Evolutionary conservation across 2,113 vertebrate species (phyloP).

Genomic region (Takifugu flavidus): DNA sequence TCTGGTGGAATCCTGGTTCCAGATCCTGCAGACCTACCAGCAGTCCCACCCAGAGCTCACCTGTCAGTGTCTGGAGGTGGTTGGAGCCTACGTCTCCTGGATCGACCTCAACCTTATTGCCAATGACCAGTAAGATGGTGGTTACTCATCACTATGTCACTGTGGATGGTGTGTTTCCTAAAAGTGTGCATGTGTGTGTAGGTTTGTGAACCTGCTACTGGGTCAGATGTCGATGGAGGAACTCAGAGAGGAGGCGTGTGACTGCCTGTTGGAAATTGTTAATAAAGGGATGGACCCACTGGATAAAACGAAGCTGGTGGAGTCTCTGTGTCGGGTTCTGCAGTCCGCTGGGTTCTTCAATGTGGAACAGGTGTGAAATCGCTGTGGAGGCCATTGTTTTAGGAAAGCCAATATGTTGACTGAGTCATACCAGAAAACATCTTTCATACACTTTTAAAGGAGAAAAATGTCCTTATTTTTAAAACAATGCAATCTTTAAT

Average conservation of each 20-base stretch:
- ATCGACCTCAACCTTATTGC: slow-evolving; percentile 98
- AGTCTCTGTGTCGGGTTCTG: slow-evolving; percentile 91
- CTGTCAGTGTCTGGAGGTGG: slow-evolving; percentile 98
- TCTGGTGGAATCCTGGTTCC: slow-evolving; percentile 98
- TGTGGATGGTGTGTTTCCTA: background rate
- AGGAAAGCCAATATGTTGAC: too few relatives aligned
- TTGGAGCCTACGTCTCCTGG: slow-evolving; percentile 96
- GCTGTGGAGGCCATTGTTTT: too few relatives aligned
- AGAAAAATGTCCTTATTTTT: too few relatives aligned
- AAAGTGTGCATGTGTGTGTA: slow-evolving; percentile 70
- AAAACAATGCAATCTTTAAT: too few relatives aligned
- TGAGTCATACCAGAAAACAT: too few relatives aligned
- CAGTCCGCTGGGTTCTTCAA: slow-evolving; percentile 95
- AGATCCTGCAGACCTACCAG: slow-evolving; percentile 95
- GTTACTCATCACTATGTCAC: too few relatives aligned
- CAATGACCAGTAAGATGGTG: slow-evolving; percentile 85
- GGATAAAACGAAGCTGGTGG: slow-evolving; percentile 97
- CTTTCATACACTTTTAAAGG: too few relatives aligned
- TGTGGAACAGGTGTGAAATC: slow-evolving; percentile 82
- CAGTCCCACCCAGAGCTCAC: slow-evolving; percentile 92
- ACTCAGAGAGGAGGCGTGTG: slow-evolving; percentile 95
- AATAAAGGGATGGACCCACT: slow-evolving; percentile 98
- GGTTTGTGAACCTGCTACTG: slow-evolving; percentile 96
- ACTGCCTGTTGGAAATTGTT: slow-evolving; percentile 97
- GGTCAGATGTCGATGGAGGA: slow-evolving; percentile 97